Conservation (phyloP, 2,888 invertebrate species). For the Archips xylosteana region DNA sequence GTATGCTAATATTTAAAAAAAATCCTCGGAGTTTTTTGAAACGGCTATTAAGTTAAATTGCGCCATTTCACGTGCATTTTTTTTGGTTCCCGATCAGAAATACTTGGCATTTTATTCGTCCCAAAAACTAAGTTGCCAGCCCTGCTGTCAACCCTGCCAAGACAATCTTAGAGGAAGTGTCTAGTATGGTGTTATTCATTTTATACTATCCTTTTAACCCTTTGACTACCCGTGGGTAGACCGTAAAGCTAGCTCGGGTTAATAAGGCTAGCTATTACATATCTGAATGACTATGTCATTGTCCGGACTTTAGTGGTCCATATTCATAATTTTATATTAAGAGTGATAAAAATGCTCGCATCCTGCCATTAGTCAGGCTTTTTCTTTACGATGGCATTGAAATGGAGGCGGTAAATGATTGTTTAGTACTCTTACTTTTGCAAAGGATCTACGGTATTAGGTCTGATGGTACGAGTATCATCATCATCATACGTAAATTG, state of each 20-base stretch:
- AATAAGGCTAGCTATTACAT: slow-evolving; percentile 17
- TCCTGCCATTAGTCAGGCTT: background rate
- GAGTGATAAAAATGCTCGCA: slow-evolving; percentile 5
- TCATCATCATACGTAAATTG: too few relatives aligned
- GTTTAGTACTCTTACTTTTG: background rate
- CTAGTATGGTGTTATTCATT: background rate
- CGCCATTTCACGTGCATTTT: too few relatives aligned
- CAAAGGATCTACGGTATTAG: background rate
- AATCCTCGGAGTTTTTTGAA: too few relatives aligned
- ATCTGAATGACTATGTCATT: slow-evolving; percentile 9
- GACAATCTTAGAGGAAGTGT: background rate
- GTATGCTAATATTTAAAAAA: too few relatives aligned
- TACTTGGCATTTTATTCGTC: too few relatives aligned
- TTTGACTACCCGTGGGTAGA: slow-evolving; percentile 5
- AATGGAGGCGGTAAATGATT: background rate
- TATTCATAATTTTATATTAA: slow-evolving; percentile 10
- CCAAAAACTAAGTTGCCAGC: too few relatives aligned
- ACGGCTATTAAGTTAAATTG: too few relatives aligned
- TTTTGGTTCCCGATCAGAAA: too few relatives aligned
- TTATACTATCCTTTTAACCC: slow-evolving; percentile 3
- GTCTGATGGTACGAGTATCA: too few relatives aligned
- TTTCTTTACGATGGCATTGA: slow-evolving; percentile 1
- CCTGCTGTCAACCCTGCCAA: background rate
- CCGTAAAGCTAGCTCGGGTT: slow-evolving; percentile 8
- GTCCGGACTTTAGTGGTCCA: slow-evolving; percentile 11